These are phyloP conservation scores for Azemiops feae DNA, from an alignment of 2,113 vertebrate genomes.

Conservation along the genomic window DNA sequence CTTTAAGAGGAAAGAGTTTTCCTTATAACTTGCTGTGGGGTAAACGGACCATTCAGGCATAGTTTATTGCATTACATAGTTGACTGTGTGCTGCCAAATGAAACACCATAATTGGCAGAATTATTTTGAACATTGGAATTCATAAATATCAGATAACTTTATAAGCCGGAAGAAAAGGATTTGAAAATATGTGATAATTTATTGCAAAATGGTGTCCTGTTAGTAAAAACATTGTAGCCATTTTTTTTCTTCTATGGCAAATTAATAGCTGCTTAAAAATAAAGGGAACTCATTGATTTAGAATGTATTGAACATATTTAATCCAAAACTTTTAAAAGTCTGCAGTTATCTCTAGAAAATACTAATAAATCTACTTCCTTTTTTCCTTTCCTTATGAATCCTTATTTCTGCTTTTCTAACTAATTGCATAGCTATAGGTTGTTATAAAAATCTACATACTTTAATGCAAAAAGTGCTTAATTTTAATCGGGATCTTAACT, in stretches of 20 bases:
- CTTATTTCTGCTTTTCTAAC: neutral
- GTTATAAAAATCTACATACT: neutral
- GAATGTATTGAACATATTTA: neutral
- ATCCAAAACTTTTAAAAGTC: neutral
- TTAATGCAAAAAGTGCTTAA: neutral
- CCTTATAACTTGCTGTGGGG: slow-evolving; percentile 72
- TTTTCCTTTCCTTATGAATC: neutral
- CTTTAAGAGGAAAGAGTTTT: slow-evolving; percentile 73
- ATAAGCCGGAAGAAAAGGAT: slow-evolving; percentile 34
- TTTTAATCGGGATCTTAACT: neutral
- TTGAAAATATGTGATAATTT: slow-evolving; percentile 41
- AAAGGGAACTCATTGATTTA: neutral
- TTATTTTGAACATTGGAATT: slow-evolving; percentile 68
- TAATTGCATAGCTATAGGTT: neutral
- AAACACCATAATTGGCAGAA: slow-evolving; percentile 68
- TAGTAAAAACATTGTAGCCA: slow-evolving; percentile 26
- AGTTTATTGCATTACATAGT: slow-evolving; percentile 73
- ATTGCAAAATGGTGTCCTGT: slow-evolving; percentile 39
- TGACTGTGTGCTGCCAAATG: slow-evolving; percentile 66
- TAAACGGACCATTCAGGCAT: slow-evolving; percentile 76
- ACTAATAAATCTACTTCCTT: neutral
- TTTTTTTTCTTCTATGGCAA: slow-evolving; percentile 16
- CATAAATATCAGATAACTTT: slow-evolving; percentile 47
- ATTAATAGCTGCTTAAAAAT: slow-evolving; percentile 20
- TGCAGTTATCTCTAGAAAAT: neutral